Conservation (phyloP, 53 echinoderm and acorn worm genomes). For the Stichopus horrens region DNA sequence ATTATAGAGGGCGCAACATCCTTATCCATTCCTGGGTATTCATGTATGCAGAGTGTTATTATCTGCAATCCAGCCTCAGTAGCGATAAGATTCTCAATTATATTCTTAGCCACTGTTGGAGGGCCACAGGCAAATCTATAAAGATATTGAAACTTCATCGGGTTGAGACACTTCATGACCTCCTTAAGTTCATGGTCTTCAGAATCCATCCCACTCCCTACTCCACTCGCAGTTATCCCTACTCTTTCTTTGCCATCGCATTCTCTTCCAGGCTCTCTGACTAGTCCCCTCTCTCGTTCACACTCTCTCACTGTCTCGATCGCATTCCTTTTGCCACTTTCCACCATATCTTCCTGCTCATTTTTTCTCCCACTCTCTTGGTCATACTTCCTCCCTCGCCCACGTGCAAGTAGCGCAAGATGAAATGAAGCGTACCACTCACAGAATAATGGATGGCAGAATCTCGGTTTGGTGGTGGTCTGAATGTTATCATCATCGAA, state of each 20-base stretch:
- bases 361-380: constrained; percentile 20
- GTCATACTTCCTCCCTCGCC: constrained; percentile 4
- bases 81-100: not conserved
- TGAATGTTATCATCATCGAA: constrained; percentile 15
- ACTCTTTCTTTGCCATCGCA: constrained; percentile 18
- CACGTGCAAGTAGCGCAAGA: not conserved
- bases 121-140: constrained; percentile 15
- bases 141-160: constrained; percentile 24
- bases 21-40: not conserved
- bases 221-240: constrained; percentile 29
- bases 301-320: constrained; percentile 26
- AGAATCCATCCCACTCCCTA: constrained; percentile 1
- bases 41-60: not conserved
- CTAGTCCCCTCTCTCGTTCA: constrained; percentile 26
- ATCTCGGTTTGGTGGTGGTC: constrained; percentile 29
- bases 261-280: constrained; percentile 23
- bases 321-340: constrained; percentile 7
- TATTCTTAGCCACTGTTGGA: constrained; percentile 21
- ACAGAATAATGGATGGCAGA: constrained; percentile 24
- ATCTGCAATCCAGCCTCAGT: constrained; percentile 34
- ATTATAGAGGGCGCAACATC: not conserved
- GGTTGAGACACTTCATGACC: constrained; percentile 2
- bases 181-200: not conserved
- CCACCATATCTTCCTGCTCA: constrained; percentile 15
- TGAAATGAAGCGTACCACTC: constrained; percentile 22